Percentiles rank a stretch among this genome's conserved stretches.
phyloP scores from a whole-genome alignment of 2,113 vertebrate species.

The Motacilla tschutschensis region DNA sequence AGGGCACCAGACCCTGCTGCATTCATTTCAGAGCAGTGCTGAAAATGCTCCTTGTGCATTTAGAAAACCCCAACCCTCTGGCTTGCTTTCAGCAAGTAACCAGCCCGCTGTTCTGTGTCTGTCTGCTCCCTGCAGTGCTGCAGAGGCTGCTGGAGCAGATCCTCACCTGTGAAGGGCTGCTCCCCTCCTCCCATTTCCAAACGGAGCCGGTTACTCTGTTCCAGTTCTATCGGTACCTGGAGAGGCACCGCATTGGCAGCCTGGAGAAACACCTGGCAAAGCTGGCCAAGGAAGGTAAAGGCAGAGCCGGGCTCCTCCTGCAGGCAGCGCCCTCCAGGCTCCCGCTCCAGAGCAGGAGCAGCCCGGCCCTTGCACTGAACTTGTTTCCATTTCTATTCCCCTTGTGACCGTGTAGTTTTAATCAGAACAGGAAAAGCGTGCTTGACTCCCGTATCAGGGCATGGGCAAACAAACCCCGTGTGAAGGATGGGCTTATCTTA shows the following conservation, averaged over 20 bases:
- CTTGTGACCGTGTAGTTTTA: not conserved
- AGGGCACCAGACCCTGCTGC: not conserved
- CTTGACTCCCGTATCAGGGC: not conserved
- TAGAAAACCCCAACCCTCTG: not conserved
- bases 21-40: not conserved
- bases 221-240: slow-evolving; percentile 87
- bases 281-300: slow-evolving; percentile 89
- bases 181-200: not conserved
- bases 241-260: slow-evolving; percentile 74
- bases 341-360: not conserved
- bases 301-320: not conserved
- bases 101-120: not conserved
- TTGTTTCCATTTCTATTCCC: not conserved
- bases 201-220: slow-evolving; percentile 78
- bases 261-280: slow-evolving; percentile 85
- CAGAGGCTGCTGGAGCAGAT: slow-evolving; percentile 83
- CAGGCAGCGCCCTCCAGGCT: not conserved
- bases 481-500: not conserved
- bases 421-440: not conserved
- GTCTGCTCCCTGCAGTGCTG: slow-evolving; percentile 63
- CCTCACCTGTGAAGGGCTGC: slow-evolving; percentile 67
- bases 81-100: not conserved
- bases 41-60: not conserved
- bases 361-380: not conserved
- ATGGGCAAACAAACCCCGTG: not conserved